Conservation (phyloP, 2,113 vertebrate species). For the Ia io region DNA sequence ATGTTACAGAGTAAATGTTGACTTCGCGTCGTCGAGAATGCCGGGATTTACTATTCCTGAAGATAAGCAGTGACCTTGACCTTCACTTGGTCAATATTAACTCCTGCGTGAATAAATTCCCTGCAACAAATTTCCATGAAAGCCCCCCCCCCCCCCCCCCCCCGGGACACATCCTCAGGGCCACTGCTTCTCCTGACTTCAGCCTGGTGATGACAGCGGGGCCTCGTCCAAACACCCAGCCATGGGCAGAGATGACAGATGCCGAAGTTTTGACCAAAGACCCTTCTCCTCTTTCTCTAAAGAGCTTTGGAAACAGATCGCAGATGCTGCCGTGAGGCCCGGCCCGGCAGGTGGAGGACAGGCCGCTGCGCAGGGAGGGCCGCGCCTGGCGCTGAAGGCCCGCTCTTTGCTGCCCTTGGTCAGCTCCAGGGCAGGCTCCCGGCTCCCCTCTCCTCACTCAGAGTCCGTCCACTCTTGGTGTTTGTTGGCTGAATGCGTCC, state of each 20-base stretch:
- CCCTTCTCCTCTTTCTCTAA: background rate
- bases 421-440: background rate
- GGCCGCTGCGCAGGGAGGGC: background rate
- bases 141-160: background rate
- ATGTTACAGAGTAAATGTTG: constrained; percentile 38
- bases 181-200: background rate
- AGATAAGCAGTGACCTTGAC: constrained; percentile 60
- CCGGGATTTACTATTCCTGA: constrained; percentile 57
- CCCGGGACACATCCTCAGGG: background rate
- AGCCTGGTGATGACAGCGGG: background rate
- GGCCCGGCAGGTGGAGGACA: background rate
- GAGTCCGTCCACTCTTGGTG: background rate
- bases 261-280: background rate
- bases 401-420: too few relatives aligned
- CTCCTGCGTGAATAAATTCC: too few relatives aligned
- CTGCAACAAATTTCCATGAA: constrained; percentile 41
- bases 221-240: constrained; percentile 34
- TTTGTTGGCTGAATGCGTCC: background rate
- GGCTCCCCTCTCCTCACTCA: background rate
- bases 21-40: constrained; percentile 40
- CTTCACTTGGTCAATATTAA: constrained; percentile 53
- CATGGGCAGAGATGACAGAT: constrained; percentile 6
- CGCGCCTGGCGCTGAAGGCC: too few relatives aligned
- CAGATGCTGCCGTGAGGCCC: background rate
- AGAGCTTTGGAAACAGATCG: background rate